Percentiles rank a stretch among this genome's conserved stretches.
Conservation (phyloP, 2,113 vertebrate genomes). For the Hydrochoerus hydrochaeris region DNA sequence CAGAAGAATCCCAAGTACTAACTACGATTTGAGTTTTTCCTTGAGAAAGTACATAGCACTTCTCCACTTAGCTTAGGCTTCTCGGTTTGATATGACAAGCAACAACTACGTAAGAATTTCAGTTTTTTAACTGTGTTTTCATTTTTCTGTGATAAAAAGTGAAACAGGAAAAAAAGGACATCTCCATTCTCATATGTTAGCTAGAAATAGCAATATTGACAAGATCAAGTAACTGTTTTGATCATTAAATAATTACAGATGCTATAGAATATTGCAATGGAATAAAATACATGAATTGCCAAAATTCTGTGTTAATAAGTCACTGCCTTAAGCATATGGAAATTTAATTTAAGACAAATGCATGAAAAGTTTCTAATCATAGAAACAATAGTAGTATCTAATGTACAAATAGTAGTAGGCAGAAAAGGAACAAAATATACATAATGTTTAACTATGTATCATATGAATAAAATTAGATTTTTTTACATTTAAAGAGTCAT, state of each 20-base stretch:
- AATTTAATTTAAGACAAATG: slow-evolving; percentile 82
- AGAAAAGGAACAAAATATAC: slow-evolving; percentile 69
- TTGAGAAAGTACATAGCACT: slow-evolving; percentile 37
- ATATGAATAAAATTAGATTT: slow-evolving; percentile 64
- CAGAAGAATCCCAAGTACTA: slow-evolving; percentile 39
- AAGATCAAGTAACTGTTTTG: slow-evolving; percentile 83
- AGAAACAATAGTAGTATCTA: slow-evolving; percentile 74
- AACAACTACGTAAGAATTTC: slow-evolving; percentile 75
- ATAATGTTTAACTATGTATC: slow-evolving; percentile 63
- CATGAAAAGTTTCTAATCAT: slow-evolving; percentile 71
- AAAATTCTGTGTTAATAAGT: slow-evolving; percentile 78
- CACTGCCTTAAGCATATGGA: slow-evolving; percentile 81
- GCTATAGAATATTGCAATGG: slow-evolving; percentile 80
- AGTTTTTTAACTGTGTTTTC: slow-evolving; percentile 62
- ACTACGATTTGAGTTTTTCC: slow-evolving; percentile 46
- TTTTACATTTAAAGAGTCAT: slow-evolving; percentile 64
- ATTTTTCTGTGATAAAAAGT: slow-evolving; percentile 77
- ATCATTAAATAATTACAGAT: slow-evolving; percentile 85
- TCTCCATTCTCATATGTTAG: slow-evolving; percentile 76
- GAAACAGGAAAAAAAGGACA: slow-evolving; percentile 75
- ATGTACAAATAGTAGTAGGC: slow-evolving; percentile 68
- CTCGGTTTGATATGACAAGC: slow-evolving; percentile 67
- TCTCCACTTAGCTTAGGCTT: slow-evolving; percentile 50
- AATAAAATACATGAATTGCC: slow-evolving; percentile 79
- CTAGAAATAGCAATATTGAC: slow-evolving; percentile 81